These are phyloP conservation scores for Diorhabda carinulata DNA, from an alignment of 1,140 invertebrate species.

Conservation along the genomic window DNA sequence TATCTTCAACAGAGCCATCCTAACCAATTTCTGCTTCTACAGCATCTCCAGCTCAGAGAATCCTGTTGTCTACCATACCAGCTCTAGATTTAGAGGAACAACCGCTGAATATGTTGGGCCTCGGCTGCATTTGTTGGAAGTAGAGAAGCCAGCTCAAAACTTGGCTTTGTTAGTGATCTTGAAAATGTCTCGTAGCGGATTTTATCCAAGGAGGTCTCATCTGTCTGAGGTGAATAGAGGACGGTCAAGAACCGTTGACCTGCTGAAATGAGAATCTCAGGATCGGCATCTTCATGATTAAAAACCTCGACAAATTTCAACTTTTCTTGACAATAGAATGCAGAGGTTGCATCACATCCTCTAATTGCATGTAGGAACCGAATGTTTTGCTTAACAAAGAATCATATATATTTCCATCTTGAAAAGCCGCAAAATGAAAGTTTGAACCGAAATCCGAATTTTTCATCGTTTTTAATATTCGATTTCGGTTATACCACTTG, in stretches of 20 bases:
- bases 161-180: slow-evolving; percentile 3
- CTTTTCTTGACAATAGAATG: slow-evolving; percentile 14
- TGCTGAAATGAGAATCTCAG: slow-evolving; percentile 4
- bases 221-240: slow-evolving; percentile 3
- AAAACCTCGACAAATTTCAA: slow-evolving; percentile 12
- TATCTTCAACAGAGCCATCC: too few relatives aligned
- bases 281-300: slow-evolving; percentile 13
- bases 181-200: slow-evolving; percentile 7
- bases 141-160: slow-evolving; percentile 10
- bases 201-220: slow-evolving; percentile 8
- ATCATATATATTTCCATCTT: too few relatives aligned
- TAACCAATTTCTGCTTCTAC: too few relatives aligned
- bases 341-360: slow-evolving; percentile 14
- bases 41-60: neutral
- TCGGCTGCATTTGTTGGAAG: slow-evolving; percentile 14
- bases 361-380: slow-evolving; percentile 9
- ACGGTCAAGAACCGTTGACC: neutral
- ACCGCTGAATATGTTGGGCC: slow-evolving; percentile 4
- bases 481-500: too few relatives aligned
- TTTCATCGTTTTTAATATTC: too few relatives aligned
- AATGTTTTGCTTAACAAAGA: neutral
- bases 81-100: slow-evolving; percentile 7
- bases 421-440: too few relatives aligned
- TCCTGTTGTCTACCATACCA: neutral
- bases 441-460: too few relatives aligned